A percentile compares a stretch with the other conserved stretches of the same genome.
These are phyloP conservation scores for Byasa hedistus DNA, from an alignment of 2,888 invertebrate genomes.

Conservation along the genomic window DNA sequence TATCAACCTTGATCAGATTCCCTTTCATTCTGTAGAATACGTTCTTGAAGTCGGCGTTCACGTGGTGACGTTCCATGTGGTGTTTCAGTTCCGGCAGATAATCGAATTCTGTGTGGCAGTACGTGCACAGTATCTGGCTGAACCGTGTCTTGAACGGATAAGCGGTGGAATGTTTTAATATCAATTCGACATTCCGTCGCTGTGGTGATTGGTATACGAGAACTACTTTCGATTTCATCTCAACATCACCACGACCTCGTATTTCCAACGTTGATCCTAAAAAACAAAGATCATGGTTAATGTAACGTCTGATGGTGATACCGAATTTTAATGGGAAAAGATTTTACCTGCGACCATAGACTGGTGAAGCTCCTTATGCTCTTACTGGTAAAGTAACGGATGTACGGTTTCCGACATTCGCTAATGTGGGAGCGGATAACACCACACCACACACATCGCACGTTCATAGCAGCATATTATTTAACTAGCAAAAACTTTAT, in stretches of 20 bases:
- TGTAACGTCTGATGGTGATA: background rate
- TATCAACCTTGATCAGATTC: slow-evolving; percentile 69
- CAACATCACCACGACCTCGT: slow-evolving; percentile 62
- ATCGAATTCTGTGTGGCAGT: slow-evolving; percentile 65
- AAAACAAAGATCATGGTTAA: slow-evolving; percentile 46
- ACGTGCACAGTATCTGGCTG: slow-evolving; percentile 68
- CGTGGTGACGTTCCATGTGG: slow-evolving; percentile 63
- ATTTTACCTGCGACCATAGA: background rate
- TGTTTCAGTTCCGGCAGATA: slow-evolving; percentile 54
- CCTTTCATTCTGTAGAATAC: slow-evolving; percentile 70
- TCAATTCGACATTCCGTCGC: slow-evolving; percentile 69
- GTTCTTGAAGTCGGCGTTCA: slow-evolving; percentile 61
- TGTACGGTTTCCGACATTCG: too few species aligned
- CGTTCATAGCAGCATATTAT: too few species aligned
- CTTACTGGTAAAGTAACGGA: too few species aligned
- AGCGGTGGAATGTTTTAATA: slow-evolving; percentile 65
- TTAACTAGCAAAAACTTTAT: too few species aligned
- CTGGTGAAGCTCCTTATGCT: background rate
- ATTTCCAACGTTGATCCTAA: slow-evolving; percentile 74
- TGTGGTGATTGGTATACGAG: slow-evolving; percentile 71
- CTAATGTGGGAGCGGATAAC: too few species aligned
- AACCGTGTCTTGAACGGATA: slow-evolving; percentile 71
- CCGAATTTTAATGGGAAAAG: background rate
- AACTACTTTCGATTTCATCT: slow-evolving; percentile 69
- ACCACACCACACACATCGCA: too few species aligned